Evolutionary conservation across 1,140 invertebrate species (phyloP).

Genomic region (Octopus sinensis): DNA sequence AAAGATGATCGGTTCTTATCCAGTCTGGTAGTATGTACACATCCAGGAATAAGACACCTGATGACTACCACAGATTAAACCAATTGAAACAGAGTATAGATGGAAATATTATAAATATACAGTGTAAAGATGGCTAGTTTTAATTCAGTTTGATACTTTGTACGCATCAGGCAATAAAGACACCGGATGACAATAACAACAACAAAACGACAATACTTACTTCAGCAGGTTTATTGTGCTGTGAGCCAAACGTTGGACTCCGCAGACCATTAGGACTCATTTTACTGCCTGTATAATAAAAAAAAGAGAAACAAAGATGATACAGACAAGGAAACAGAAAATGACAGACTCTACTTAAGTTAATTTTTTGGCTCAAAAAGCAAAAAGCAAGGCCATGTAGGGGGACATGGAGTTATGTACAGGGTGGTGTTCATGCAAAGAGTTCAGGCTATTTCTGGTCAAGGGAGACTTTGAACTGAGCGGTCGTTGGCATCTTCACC

Average conservation of each 20-base stretch:
- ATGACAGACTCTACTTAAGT: too few relatives aligned
- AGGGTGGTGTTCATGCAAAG: not conserved
- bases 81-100: too few relatives aligned
- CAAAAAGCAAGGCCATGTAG: not conserved
- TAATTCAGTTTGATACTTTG: not conserved
- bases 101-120: too few relatives aligned
- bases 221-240: constrained; percentile 49
- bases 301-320: constrained; percentile 16
- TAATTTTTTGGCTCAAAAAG: too few relatives aligned
- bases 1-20: too few relatives aligned
- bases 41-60: too few relatives aligned
- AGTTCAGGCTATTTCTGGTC: not conserved
- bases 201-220: constrained; percentile 22
- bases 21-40: too few relatives aligned
- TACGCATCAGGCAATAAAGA: not conserved
- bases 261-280: constrained; percentile 29
- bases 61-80: too few relatives aligned
- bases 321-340: constrained; percentile 16
- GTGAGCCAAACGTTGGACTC: constrained; percentile 23
- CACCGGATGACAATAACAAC: not conserved
- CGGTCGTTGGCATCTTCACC: too few relatives aligned
- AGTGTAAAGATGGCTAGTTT: not conserved
- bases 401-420: not conserved
- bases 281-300: constrained; percentile 20
- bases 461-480: too few relatives aligned